phyloP scores from a whole-genome alignment of 2,113 vertebrate species.

The human region GRCh38 chr15:81500001-81500500 shows the following conservation, averaged over 20 bases:
- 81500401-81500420: background rate
- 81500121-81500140: background rate
- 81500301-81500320: background rate
- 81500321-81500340: background rate
- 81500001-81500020: background rate
- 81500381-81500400: background rate
- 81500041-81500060: background rate
- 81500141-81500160: background rate
- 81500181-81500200: background rate
- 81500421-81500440: background rate
- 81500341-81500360: background rate
- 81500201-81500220: background rate
- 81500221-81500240: background rate
- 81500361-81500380: background rate
- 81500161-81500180: background rate
- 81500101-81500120: background rate
- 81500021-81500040: background rate
- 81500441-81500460: background rate
- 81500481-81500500: background rate
- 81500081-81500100: background rate
- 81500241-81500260: background rate
- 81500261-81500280: background rate
- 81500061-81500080: background rate
- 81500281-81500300: background rate
- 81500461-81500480: background rate